phyloP scores from a whole-genome alignment of 2,113 vertebrate genomes.

The Zosterops borbonicus region DNA sequence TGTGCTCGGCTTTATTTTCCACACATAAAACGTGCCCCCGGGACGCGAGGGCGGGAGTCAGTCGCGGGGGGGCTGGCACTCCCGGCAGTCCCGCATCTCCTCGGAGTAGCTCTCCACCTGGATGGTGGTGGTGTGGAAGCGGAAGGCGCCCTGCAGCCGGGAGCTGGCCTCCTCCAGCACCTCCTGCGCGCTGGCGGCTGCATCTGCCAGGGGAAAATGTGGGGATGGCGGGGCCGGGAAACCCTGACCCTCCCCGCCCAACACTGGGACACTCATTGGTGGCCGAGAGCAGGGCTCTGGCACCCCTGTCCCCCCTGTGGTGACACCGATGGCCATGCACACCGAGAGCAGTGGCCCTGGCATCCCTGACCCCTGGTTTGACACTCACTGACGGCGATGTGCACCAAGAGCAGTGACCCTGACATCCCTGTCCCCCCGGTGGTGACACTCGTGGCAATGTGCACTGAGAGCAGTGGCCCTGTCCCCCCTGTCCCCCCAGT shows the following conservation, averaged over 20 bases:
- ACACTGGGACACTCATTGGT: slow-evolving; percentile 41
- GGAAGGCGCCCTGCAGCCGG: slow-evolving; percentile 72
- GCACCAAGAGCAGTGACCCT: too few species aligned
- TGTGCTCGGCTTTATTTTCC: slow-evolving; percentile 38
- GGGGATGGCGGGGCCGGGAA: accelerated
- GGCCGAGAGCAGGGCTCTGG: background rate
- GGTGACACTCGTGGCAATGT: background rate
- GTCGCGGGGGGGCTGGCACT: slow-evolving; percentile 75
- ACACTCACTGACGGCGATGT: background rate
- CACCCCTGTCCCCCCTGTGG: background rate
- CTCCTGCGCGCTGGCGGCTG: slow-evolving; percentile 67
- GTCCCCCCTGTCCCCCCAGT: background rate
- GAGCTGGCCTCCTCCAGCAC: slow-evolving; percentile 77
- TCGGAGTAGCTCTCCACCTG: slow-evolving; percentile 83
- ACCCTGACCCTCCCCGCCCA: accelerated
- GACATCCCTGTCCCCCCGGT: background rate
- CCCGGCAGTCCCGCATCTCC: slow-evolving; percentile 79
- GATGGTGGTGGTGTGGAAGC: slow-evolving; percentile 81
- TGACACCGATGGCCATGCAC: background rate
- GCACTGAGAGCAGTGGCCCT: background rate
- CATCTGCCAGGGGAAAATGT: slow-evolving; percentile 22
- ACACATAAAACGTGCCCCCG: accelerated
- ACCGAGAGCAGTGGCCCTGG: background rate
- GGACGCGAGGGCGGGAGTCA: background rate
- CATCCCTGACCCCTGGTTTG: background rate